Base-by-base conservation (phyloP, 1,140 invertebrate species). In the Andricus grossulariae region DNA sequence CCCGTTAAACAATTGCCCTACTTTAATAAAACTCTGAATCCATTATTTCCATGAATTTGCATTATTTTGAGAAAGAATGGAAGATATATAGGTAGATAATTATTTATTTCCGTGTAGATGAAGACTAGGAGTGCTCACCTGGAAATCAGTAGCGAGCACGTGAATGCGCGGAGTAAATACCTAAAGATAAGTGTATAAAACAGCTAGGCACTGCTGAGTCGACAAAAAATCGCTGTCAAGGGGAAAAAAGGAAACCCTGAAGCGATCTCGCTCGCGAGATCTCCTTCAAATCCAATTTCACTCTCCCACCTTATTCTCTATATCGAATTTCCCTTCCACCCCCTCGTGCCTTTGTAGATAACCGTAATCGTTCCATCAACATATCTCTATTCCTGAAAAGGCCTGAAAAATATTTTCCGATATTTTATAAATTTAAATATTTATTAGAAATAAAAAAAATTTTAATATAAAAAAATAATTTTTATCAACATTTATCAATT, bases 261-360 rank as follows among this genome's bases (percentile, higher is more conserved):
- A 71, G 51, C 57, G 57, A 76, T 73, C 71, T 19, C 15, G 52
- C 32, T 39, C 8, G 25, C 60, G 60, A 50, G 50, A 73, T 79
- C 78, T 73, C 32, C 71, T 79, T 79, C 39, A 73, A 75, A 79
- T 79, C 74, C 55, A 73, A 79, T 75, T 79, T 54, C 50, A 51
- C 32, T 18, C 72, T 51, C 72, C 49, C 51, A 25, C 66, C 70
- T 52, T 74, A 45, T 39, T 50, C 55, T 18, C 21, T 66, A 76
- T 45, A 32, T 71, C 50, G 51, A 76, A 72, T 76, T 76, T 76
- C 45, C 18, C 39, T 25, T 49, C n/a, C 19, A 39, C 60, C 32
- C 60, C 3, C 39, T 32, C 25, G 39, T 66, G 45, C 45, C 60
- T 66, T 66, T 66, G 32, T 5, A 39, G 25, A 39, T 66, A 32